These are phyloP conservation scores for Flexamia atlantica DNA, from an alignment of 2,888 invertebrate genomes.

Conservation along the genomic window DNA sequence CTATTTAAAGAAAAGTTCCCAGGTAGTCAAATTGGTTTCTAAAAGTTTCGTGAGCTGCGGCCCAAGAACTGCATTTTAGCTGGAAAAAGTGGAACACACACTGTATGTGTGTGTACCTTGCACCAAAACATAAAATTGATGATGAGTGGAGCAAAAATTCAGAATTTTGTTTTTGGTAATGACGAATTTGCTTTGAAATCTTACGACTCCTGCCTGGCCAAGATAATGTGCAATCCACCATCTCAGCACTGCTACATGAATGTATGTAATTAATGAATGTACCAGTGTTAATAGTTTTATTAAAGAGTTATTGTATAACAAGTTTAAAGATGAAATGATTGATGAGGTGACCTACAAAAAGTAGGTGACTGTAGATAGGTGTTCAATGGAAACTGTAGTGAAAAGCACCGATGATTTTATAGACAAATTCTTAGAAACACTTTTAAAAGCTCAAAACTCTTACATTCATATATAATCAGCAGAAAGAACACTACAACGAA, in stretches of 20 bases:
- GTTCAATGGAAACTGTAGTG: conserved; percentile 35
- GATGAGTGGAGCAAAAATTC: neutral
- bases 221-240: conserved; percentile 56
- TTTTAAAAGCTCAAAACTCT: conserved; percentile 27
- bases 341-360: conserved; percentile 46
- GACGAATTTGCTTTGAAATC: neutral
- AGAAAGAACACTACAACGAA: neutral
- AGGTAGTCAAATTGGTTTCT: conserved; percentile 9
- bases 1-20: conserved; percentile 33
- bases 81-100: conserved; percentile 26
- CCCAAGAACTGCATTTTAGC: neutral
- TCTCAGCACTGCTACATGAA: conserved; percentile 55
- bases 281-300: conserved; percentile 23
- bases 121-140: conserved; percentile 62
- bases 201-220: conserved; percentile 29
- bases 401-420: conserved; percentile 42
- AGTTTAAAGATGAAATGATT: conserved; percentile 25
- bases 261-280: conserved; percentile 45
- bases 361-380: conserved; percentile 44
- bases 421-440: conserved; percentile 18
- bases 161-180: neutral
- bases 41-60: conserved; percentile 28
- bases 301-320: conserved; percentile 41
- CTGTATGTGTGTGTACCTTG: conserved; percentile 54
- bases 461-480: conserved; percentile 7